phyloP scores from a whole-genome alignment of 2,888 invertebrate species.

The Ligdia adustata region DNA sequence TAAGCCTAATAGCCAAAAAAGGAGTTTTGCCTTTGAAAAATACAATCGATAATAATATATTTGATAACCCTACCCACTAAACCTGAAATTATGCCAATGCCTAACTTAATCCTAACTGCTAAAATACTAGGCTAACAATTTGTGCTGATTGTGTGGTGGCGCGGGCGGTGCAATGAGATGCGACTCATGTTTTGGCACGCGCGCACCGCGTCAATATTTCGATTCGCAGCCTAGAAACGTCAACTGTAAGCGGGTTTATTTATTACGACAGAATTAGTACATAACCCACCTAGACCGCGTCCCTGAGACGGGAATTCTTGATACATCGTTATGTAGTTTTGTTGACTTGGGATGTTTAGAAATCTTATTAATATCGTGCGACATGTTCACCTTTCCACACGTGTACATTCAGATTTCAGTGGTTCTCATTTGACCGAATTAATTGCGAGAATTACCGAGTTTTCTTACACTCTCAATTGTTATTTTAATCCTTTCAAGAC shows the following conservation, averaged over 20 bases:
- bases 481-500: conserved; percentile 1
- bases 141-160: too few species aligned
- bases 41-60: too few species aligned
- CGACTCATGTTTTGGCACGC: conserved; percentile 68
- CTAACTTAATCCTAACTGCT: too few species aligned
- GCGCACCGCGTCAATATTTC: conserved; percentile 72
- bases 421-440: conserved; percentile 2
- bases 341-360: conserved; percentile 39
- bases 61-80: too few species aligned
- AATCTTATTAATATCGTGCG: conserved; percentile 30
- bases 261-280: conserved; percentile 74
- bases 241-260: conserved; percentile 70
- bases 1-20: too few species aligned
- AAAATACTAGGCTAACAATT: too few species aligned
- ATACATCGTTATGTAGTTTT: conserved; percentile 44
- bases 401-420: conserved; percentile 11
- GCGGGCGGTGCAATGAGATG: conserved; percentile 33
- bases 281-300: conserved; percentile 56
- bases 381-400: conserved; percentile 29
- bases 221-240: conserved; percentile 77
- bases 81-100: too few species aligned
- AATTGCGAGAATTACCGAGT: background rate
- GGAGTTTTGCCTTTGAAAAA: too few species aligned
- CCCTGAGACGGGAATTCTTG: conserved; percentile 59
- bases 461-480: background rate